These are phyloP conservation scores for Dorcus parallelipipedus DNA, from an alignment of 2,888 invertebrate genomes.

Conservation along the genomic window DNA sequence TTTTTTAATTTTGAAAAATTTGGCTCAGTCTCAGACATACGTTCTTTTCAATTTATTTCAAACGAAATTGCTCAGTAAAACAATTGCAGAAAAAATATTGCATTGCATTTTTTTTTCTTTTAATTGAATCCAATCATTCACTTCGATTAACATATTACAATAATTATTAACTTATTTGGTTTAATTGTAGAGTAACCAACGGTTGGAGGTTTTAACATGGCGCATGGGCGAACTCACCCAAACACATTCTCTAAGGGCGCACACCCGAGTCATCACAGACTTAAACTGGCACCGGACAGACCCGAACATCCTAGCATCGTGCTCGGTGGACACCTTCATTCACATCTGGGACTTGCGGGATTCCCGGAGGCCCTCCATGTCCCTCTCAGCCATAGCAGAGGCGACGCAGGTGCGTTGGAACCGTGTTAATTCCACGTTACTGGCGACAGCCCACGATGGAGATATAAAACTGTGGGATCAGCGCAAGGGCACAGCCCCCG, in stretches of 20 bases:
- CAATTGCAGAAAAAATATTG: too few species aligned
- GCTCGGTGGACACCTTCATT: conserved; percentile 91
- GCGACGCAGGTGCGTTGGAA: conserved; percentile 96
- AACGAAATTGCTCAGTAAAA: too few species aligned
- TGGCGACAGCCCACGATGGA: conserved; percentile 94
- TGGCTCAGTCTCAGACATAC: too few species aligned
- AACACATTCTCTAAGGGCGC: conserved; percentile 70
- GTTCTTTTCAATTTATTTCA: too few species aligned
- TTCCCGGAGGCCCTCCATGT: conserved; percentile 75
- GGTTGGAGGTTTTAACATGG: conserved; percentile 84
- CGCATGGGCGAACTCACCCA: conserved; percentile 68
- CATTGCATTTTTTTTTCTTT: too few species aligned
- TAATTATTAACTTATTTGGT: not conserved
- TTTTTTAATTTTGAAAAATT: too few species aligned
- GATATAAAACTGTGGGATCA: conserved; percentile 96
- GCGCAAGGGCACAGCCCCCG: conserved; percentile 79
- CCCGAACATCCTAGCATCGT: conserved; percentile 76
- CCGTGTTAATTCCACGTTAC: conserved; percentile 72
- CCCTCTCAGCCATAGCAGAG: conserved; percentile 86
- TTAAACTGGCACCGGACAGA: conserved; percentile 87
- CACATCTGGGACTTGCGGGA: conserved; percentile 92
- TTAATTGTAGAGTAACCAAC: conserved; percentile 71
- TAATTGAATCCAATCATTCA: too few species aligned
- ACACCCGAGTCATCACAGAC: conserved; percentile 84
- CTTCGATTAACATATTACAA: too few species aligned